Evolutionary conservation across 1,140 invertebrate genomes (phyloP).

Genomic region (Cepaea nemoralis): DNA sequence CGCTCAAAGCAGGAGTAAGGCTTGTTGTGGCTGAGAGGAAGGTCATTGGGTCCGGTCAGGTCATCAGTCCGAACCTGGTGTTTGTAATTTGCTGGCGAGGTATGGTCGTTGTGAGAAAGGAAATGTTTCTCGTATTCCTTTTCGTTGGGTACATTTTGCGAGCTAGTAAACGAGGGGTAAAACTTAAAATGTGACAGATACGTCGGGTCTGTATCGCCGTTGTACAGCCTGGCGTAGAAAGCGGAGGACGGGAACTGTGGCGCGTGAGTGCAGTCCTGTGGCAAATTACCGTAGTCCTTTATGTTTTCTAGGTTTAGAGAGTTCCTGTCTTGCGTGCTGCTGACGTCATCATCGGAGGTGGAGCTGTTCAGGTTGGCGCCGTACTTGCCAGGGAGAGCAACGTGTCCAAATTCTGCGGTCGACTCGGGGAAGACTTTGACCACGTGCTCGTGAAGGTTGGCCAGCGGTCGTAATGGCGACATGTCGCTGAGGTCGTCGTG

Average conservation of each 20-base stretch:
- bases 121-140: conserved; percentile 22
- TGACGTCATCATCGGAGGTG: background rate
- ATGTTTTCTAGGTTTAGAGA: background rate
- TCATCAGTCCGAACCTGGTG: background rate
- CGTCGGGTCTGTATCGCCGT: background rate
- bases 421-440: conserved; percentile 23
- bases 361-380: background rate
- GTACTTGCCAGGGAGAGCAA: background rate
- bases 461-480: conserved; percentile 29
- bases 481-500: conserved; percentile 18
- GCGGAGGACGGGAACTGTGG: background rate
- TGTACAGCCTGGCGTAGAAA: conserved; percentile 24
- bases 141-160: background rate
- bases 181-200: conserved; percentile 28
- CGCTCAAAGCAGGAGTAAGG: background rate
- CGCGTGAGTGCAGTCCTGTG: conserved; percentile 3
- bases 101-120: background rate
- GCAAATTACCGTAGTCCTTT: background rate
- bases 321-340: background rate
- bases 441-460: conserved; percentile 33
- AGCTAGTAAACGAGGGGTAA: conserved; percentile 5
- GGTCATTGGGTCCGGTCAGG: background rate
- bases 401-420: background rate
- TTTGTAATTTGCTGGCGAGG: background rate
- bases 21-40: background rate